These are phyloP conservation scores for Syngnathoides biaculeatus DNA, from an alignment of 2,113 vertebrate genomes.

Conservation along the genomic window DNA sequence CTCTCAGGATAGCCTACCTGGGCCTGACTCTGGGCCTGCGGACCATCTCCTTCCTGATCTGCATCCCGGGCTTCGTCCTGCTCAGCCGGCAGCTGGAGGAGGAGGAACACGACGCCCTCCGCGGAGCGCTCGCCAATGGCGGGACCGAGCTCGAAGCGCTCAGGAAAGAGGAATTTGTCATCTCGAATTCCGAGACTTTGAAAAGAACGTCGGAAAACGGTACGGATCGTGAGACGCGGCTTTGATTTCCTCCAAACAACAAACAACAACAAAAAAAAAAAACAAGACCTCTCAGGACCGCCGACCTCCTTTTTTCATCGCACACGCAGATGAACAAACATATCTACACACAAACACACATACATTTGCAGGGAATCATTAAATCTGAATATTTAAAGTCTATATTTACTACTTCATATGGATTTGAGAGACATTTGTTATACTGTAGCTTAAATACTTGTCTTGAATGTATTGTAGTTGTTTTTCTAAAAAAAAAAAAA, in stretches of 20 bases:
- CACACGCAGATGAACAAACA: background rate
- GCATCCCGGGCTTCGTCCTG: constrained; percentile 76
- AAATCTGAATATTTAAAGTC: constrained; percentile 40
- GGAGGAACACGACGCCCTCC: constrained; percentile 56
- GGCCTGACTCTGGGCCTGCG: constrained; percentile 83
- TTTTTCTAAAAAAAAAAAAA: constrained; percentile 25
- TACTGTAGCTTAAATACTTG: constrained; percentile 36
- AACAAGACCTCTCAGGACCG: background rate
- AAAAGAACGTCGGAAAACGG: constrained; percentile 68
- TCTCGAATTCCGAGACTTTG: constrained; percentile 61
- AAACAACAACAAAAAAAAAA: constrained; percentile 3
- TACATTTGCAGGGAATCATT: constrained; percentile 59
- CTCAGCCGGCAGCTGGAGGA: constrained; percentile 72
- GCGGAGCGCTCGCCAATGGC: constrained; percentile 51
- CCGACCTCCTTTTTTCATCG: background rate
- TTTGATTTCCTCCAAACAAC: constrained; percentile 77
- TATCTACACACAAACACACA: constrained; percentile 18
- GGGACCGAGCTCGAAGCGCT: constrained; percentile 65
- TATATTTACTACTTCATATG: constrained; percentile 29
- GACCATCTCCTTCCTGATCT: constrained; percentile 78
- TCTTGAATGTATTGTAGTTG: constrained; percentile 52
- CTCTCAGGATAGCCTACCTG: constrained; percentile 81
- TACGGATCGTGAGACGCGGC: constrained; percentile 80
- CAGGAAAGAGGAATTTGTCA: constrained; percentile 73
- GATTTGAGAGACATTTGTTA: constrained; percentile 53